phyloP scores from a whole-genome alignment of 2,888 invertebrate species.

The Prosapia bicincta region DNA sequence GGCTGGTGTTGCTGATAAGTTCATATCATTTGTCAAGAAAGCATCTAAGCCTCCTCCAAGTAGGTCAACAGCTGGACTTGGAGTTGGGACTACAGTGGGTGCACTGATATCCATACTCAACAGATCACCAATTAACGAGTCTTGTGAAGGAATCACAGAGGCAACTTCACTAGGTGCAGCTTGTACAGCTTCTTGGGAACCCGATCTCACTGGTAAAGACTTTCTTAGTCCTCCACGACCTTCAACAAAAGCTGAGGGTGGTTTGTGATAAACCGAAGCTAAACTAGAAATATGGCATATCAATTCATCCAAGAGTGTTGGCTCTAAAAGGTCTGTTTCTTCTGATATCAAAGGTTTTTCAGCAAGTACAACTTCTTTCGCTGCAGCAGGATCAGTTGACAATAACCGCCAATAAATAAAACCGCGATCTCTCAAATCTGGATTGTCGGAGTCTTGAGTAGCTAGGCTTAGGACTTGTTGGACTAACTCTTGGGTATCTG shows the following conservation, averaged over 20 bases:
- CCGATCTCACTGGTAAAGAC: slow-evolving; percentile 61
- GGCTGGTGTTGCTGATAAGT: slow-evolving; percentile 44
- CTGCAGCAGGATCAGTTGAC: slow-evolving; percentile 98
- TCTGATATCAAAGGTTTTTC: slow-evolving; percentile 99
- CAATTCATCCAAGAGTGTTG: slow-evolving; percentile 94
- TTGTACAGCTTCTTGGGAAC: slow-evolving; percentile 37
- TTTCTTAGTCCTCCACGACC: slow-evolving; percentile 71
- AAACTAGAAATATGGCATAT: slow-evolving; percentile 98
- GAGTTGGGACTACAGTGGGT: slow-evolving; percentile 49
- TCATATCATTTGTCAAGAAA: slow-evolving; percentile 48
- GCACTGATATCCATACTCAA: slow-evolving; percentile 92
- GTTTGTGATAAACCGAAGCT: slow-evolving; percentile 98
- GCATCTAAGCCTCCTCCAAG: slow-evolving; percentile 88
- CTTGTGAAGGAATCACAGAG: slow-evolving; percentile 69
- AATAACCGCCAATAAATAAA: slow-evolving; percentile 99
- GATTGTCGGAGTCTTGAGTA: slow-evolving; percentile 95
- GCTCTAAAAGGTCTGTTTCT: slow-evolving; percentile 96
- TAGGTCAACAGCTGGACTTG: slow-evolving; percentile 70
- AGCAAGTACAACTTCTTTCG: slow-evolving; percentile 97
- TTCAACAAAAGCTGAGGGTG: slow-evolving; percentile 97
- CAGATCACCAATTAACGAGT: slow-evolving; percentile 94
- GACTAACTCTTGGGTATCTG: slow-evolving; percentile 44
- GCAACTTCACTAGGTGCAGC: slow-evolving; percentile 38
- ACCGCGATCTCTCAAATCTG: slow-evolving; percentile 95
- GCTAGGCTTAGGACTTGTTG: slow-evolving; percentile 68